phyloP scores from a whole-genome alignment of 2,888 invertebrate genomes.

The Periphyllus acericola region DNA sequence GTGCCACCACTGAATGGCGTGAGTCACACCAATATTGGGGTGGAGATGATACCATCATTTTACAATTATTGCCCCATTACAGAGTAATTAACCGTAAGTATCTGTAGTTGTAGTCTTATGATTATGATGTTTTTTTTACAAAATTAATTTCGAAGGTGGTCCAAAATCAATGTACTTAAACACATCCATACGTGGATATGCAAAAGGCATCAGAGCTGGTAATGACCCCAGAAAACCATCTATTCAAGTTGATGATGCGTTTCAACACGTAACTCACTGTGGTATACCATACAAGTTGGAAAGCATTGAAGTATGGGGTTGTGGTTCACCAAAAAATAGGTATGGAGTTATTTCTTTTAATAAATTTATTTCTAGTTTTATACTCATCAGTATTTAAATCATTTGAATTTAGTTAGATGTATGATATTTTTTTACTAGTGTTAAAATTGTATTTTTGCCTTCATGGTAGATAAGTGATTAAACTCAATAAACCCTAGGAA shows the following conservation, averaged over 20 bases:
- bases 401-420: too few species aligned
- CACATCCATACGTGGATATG: conserved; percentile 83
- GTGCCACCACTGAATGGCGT: conserved; percentile 83
- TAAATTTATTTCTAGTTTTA: not conserved
- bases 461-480: not conserved
- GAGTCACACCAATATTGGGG: conserved; percentile 89
- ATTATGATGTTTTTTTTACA: not conserved
- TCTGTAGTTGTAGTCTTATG: not conserved
- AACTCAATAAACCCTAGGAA: not conserved
- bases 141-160: conserved; percentile 67
- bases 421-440: too few species aligned
- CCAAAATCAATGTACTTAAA: conserved; percentile 87
- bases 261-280: conserved; percentile 70
- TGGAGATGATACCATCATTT: conserved; percentile 75
- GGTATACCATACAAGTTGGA: conserved; percentile 69
- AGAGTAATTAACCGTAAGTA: conserved; percentile 69
- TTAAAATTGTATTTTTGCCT: not conserved
- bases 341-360: not conserved
- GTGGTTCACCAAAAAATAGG: conserved; percentile 75
- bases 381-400: too few species aligned
- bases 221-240: conserved; percentile 81
- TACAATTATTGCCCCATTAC: conserved; percentile 71
- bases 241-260: conserved; percentile 79
- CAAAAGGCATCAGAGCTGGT: conserved; percentile 84
- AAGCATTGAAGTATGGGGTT: conserved; percentile 82